Evolutionary conservation across 1,140 invertebrate genomes (phyloP).

Genomic region (Trissolcus basalis): DNA sequence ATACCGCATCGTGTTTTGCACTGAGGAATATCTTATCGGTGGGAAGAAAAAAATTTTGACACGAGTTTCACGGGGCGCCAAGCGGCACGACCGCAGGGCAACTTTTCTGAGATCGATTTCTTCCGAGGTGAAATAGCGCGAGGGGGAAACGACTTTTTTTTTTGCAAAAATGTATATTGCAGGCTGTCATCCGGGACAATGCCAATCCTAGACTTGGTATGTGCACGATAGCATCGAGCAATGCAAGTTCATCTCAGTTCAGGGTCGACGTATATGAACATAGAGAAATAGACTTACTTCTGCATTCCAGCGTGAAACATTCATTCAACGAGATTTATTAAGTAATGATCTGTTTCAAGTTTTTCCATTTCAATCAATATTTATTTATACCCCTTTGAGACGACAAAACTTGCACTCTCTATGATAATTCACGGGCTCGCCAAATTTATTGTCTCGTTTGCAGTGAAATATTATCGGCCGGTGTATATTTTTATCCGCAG

Average conservation of each 20-base stretch:
- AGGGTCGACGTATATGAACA: conserved; percentile 57
- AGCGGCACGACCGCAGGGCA: neutral
- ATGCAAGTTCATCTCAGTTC: conserved; percentile 49
- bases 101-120: too few species aligned
- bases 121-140: too few species aligned
- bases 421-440: too few species aligned
- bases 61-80: conserved; percentile 2
- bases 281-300: conserved; percentile 64
- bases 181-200: conserved; percentile 22
- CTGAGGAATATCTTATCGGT: conserved; percentile 30
- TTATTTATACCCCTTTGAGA: neutral
- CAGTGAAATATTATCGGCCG: too few species aligned
- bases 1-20: conserved; percentile 6
- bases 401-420: neutral
- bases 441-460: too few species aligned
- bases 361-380: conserved; percentile 7
- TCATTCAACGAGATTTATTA: conserved; percentile 25
- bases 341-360: conserved; percentile 23
- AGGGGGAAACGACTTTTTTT: conserved; percentile 53
- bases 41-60: conserved; percentile 18
- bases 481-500: neutral
- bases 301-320: conserved; percentile 52
- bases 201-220: conserved; percentile 48
- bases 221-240: conserved; percentile 25
- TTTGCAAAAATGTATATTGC: conserved; percentile 50